Percentiles rank a stretch among this genome's conserved stretches.
Evolutionary conservation across 2,888 invertebrate species (phyloP).

Genomic region (Lepidochrysops patricia): DNA sequence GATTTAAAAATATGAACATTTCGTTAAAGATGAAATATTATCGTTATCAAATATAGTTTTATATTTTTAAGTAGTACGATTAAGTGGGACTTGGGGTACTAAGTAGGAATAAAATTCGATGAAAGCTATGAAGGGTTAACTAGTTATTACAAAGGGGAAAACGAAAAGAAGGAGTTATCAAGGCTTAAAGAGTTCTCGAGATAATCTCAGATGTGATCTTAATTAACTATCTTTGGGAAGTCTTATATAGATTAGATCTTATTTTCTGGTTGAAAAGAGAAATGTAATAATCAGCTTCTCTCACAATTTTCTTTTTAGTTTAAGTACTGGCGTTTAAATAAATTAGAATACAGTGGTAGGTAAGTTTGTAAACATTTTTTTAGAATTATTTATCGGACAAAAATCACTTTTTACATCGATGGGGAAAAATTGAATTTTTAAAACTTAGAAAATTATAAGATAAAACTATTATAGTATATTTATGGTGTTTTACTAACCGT

Average conservation of each 20-base stretch:
- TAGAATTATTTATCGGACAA: too few relatives aligned
- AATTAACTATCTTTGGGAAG: not conserved
- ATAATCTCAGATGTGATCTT: slow-evolving; percentile 5
- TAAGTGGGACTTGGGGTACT: not conserved
- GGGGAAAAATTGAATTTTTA: too few relatives aligned
- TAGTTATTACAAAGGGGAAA: not conserved
- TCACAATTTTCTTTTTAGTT: not conserved
- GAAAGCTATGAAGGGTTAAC: not conserved
- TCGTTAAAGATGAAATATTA: too few relatives aligned
- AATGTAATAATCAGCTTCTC: not conserved
- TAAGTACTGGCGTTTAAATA: too few relatives aligned
- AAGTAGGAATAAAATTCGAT: not conserved
- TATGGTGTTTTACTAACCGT: too few relatives aligned
- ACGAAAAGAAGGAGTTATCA: not conserved
- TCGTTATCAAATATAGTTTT: too few relatives aligned
- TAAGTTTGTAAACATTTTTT: too few relatives aligned
- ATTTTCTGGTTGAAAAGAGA: not conserved
- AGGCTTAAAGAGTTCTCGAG: not conserved
- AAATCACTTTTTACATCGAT: too few relatives aligned
- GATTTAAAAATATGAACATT: too few relatives aligned
- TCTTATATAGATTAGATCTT: not conserved
- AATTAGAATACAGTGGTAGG: too few relatives aligned
- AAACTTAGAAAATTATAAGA: too few relatives aligned
- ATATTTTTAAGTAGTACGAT: not conserved
- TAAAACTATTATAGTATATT: too few relatives aligned